Percentiles rank a stretch among this genome's conserved stretches.
Evolutionary conservation across 2,888 invertebrate species (phyloP).

Genomic region (Aphidius colemani): DNA sequence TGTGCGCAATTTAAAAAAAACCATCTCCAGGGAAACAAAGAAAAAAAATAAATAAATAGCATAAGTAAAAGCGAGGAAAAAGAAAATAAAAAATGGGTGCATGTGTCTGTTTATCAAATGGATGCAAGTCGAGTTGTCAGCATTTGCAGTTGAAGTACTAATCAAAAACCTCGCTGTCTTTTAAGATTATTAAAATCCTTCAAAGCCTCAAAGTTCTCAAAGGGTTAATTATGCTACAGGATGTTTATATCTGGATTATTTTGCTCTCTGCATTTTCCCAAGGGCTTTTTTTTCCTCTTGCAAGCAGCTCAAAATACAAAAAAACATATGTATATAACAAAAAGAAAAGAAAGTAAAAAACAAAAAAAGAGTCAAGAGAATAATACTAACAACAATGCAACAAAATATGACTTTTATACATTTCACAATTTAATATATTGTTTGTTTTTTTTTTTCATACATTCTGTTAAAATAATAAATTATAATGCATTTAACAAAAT

Average conservation of each 20-base stretch:
- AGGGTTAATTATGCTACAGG: conserved; percentile 59
- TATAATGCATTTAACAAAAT: too few species aligned
- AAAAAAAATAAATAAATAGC: too few species aligned
- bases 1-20: too few species aligned
- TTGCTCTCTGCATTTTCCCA: conserved; percentile 32
- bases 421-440: too few species aligned
- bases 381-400: not conserved
- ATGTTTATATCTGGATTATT: conserved; percentile 53
- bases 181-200: conserved; percentile 58
- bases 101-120: conserved; percentile 12
- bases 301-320: too few species aligned
- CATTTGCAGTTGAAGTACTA: conserved; percentile 49
- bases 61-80: not conserved
- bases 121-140: conserved; percentile 42
- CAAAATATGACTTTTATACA: too few species aligned
- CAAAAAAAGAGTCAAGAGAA: conserved; percentile 29
- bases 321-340: conserved; percentile 29
- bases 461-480: too few species aligned
- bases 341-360: conserved; percentile 10
- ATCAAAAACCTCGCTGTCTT: conserved; percentile 52
- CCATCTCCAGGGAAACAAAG: too few species aligned
- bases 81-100: conserved; percentile 19
- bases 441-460: too few species aligned
- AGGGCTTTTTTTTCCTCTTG: conserved; percentile 27
- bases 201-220: conserved; percentile 57